Base-by-base conservation (phyloP, 2,797 vertebrate genomes). In the Pipistrellus pipistrellus region DNA sequence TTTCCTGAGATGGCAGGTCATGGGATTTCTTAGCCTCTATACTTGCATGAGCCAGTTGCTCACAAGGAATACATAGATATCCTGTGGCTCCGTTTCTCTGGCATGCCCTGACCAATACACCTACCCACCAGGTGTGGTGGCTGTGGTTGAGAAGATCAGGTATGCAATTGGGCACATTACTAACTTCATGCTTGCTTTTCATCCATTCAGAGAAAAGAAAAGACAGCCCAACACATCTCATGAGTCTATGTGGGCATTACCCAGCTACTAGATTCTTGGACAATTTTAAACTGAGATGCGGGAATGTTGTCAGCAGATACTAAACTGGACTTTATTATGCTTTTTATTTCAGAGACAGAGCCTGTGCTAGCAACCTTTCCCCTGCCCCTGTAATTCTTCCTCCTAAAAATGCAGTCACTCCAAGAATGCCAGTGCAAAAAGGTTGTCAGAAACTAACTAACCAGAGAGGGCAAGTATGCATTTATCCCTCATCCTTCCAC, bases 81-180 rank as follows among this genome's bases (percentile, higher is more conserved):
- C 32, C 27, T 64, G 10, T 13, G 15, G 30, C 55, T 69, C 41
- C 41, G 13, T 71, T 78, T 59, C 41, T 41, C 53, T 71, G 64
- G n/a, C 23, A 11, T 4, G 0, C 14, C 83, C n/a, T 32, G 51
- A 89, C 64, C 14, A 38, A 51, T 20, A n/a, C 12, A 38, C 62
- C 85, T 44, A 32, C 6, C 6, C 18, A 53, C 25, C 21, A 20
- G 4, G 6, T 30, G 5, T 14, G 32, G 27, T 27, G 32, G 30
- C 30, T 9, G 3, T 69, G 73, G 23, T 7, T 68, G 23, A 85
- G 38, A n/a, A 71, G 68, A 82, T 13, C 59, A 53, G 1, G 2
- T 8, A 8, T 6, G 1, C 1, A 11, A 2, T 0, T n/a, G 1
- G 32, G 21, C 30, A 41, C 15, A 46, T 71, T 76, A 12, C 38